These are phyloP conservation scores for Conchocele bisecta DNA, from an alignment of 2,888 invertebrate genomes.

Conservation along the genomic window DNA sequence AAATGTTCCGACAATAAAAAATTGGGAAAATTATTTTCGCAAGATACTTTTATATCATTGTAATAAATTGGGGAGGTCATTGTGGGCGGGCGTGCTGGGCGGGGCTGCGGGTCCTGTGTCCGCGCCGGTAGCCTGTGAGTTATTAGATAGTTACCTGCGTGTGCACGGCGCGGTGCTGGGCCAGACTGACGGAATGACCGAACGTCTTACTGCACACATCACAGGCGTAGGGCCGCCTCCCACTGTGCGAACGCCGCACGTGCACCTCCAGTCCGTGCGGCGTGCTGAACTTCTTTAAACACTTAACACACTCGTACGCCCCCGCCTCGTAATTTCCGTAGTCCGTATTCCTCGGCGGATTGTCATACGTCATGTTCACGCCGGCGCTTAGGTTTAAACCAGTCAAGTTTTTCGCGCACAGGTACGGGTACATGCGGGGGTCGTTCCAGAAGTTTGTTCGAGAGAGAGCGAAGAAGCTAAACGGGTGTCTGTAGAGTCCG, in stretches of 20 bases:
- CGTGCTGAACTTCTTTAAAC: constrained; percentile 99
- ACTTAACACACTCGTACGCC: constrained; percentile 84
- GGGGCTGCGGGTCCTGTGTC: too few relatives aligned
- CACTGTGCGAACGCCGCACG: constrained; percentile 94
- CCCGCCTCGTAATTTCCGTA: constrained; percentile 49
- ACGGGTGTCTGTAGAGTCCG: constrained; percentile 61
- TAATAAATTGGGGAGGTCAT: too few relatives aligned
- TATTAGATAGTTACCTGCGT: too few relatives aligned
- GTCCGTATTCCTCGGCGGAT: constrained; percentile 6
- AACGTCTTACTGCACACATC: constrained; percentile 99
- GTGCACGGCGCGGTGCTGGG: constrained; percentile 93
- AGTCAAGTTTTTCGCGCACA: constrained; percentile 56
- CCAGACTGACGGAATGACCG: constrained; percentile 95
- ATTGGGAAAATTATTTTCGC: too few relatives aligned
- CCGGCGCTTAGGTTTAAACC: constrained; percentile 18
- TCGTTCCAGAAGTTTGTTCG: constrained; percentile 60
- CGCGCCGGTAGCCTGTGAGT: too few relatives aligned
- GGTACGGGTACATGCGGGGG: constrained; percentile 62
- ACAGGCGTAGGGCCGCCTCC: constrained; percentile 97
- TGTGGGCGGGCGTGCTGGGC: too few relatives aligned
- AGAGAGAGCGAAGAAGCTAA: constrained; percentile 60
- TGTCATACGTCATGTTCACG: constrained; percentile 18
- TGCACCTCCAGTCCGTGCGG: constrained; percentile 99
- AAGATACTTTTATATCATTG: too few relatives aligned
- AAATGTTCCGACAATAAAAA: too few relatives aligned